Percentiles rank a stretch among this genome's conserved stretches.
These are phyloP conservation scores for Zaprionus bogoriensis DNA, from an alignment of 2,888 invertebrate species.

Conservation along the genomic window DNA sequence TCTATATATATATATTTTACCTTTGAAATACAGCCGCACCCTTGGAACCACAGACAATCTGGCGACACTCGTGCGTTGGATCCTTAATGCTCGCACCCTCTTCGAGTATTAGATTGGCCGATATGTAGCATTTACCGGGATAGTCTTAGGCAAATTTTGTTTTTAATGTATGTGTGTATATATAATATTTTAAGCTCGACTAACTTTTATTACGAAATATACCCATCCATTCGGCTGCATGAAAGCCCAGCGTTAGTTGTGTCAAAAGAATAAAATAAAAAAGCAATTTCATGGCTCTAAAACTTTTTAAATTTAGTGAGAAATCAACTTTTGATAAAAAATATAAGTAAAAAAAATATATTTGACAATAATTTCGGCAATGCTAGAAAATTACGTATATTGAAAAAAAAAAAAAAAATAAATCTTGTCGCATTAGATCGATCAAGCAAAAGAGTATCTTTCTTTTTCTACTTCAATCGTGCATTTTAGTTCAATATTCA, in stretches of 20 bases:
- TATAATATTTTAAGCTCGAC: neutral
- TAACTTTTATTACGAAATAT: conserved; percentile 29
- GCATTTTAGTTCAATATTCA: too few species aligned
- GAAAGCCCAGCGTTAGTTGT: neutral
- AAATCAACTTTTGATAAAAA: neutral
- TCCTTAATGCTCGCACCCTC: conserved; percentile 53
- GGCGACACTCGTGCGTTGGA: conserved; percentile 50
- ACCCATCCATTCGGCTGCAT: conserved; percentile 41
- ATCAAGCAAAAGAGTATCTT: too few species aligned
- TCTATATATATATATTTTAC: too few species aligned
- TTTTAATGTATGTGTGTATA: neutral
- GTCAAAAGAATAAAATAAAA: neutral
- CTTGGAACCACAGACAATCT: conserved; percentile 48
- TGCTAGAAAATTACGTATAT: too few species aligned
- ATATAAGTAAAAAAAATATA: neutral
- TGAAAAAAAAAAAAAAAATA: too few species aligned
- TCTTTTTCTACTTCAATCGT: too few species aligned
- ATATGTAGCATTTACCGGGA: conserved; percentile 55
- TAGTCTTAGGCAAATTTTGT: conserved; percentile 25
- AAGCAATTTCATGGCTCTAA: neutral
- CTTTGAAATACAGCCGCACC: conserved; percentile 36
- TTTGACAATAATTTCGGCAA: too few species aligned
- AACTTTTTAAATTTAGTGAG: neutral
- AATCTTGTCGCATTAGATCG: too few species aligned
- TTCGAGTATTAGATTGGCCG: conserved; percentile 30